Base-by-base conservation (phyloP, 2,888 invertebrate genomes). In the Belgica antarctica region DNA sequence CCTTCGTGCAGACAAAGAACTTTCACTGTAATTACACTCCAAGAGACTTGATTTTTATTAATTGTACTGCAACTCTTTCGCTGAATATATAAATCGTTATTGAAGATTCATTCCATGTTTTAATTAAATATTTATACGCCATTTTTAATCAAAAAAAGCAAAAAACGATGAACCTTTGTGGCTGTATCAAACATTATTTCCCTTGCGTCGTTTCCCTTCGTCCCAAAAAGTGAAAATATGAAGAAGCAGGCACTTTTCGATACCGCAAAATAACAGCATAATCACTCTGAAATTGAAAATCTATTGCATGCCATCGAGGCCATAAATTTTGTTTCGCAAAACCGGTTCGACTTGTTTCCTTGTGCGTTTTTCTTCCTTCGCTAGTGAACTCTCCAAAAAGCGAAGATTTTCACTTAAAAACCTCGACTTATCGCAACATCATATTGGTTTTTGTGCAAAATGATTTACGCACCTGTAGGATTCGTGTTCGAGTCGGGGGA, bases 401-500 rank as follows among this genome's bases (percentile, higher is more conserved):
- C 27, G n/a, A 59, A 31, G 62, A 31, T 31, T 31, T 31, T 28
- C 27, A 15, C 10, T 19, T 41, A 12, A 41, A 41, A 41, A 31
- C 4, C 31, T 31, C n/a, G 41, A 41, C 22, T 22, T 52, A 52
- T 52, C 52, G 52, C 12, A 31, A 31, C 5, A 31, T 31, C 34
- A n/a, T 52, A 52, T 52, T 17, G 24, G 24, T 17, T 52, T 63
- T 41, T 10, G 10, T 24, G 46, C 47, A 27, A 17, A 66, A 66
- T 66, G 65, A 66, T 66, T 66, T 66, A 66, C 47, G 47, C 65
- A 66, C 65, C 65, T 66, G 65, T 66, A 66, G 65, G 28, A 47
- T 66, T 47, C 46, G 22, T n/a, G n/a, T 27, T 62, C 7, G n/a
- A 31, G 34, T 31, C 41, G 12, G 15, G 15, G 41, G 15, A 41